Base-by-base conservation (phyloP, 92 coral and sea anemone species). In the Metridium senile region DNA sequence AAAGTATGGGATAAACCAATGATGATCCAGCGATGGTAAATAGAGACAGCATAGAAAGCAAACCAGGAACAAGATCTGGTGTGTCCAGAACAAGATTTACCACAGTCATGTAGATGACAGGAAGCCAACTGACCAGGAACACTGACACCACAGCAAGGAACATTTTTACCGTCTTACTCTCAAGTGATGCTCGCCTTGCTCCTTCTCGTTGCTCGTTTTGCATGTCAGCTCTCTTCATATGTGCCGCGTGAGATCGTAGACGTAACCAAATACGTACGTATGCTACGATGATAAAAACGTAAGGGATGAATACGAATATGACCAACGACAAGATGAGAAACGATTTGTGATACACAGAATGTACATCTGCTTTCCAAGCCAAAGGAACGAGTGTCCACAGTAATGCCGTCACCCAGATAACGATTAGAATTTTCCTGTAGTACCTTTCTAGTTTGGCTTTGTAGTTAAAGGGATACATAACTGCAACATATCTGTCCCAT, bases 51-150 rank as follows among this genome's bases (percentile, higher is more conserved):
- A 29, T 46, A 11, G 66, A 71, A 31, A 86, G 90, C 21, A 43
- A 63, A 30, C 11, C n/a, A 18, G 90, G 90, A 18, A 64, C 57
- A 32, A 86, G 66, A 31, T 86, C 75, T 3, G 71, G 75, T 65
- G 79, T 68, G 34, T 54, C 71, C 17, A 76, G 51, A 1, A 75
- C 46, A 16, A 35, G 35, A n/a, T 22, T 64, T 21, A 73, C 70
- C 17, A 79, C 47, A 29, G 90, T 86, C 86, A 86, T 64, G 58
- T 75, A 86, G 47, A 86, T 47, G 49, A 81, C 79, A 11, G 90
- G 90, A 57, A 78, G 58, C 90, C 90, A 86, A 28, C 86, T 80
- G n/a, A 86, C 22, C 20, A 86, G 71, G 45, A 86, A 86, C 26
- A 81, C 56, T 43, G 68, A 30, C 58, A 76, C 80, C 2, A 86